phyloP scores from a whole-genome alignment of 2,797 vertebrate species.

The Miichthys miiuy region DNA sequence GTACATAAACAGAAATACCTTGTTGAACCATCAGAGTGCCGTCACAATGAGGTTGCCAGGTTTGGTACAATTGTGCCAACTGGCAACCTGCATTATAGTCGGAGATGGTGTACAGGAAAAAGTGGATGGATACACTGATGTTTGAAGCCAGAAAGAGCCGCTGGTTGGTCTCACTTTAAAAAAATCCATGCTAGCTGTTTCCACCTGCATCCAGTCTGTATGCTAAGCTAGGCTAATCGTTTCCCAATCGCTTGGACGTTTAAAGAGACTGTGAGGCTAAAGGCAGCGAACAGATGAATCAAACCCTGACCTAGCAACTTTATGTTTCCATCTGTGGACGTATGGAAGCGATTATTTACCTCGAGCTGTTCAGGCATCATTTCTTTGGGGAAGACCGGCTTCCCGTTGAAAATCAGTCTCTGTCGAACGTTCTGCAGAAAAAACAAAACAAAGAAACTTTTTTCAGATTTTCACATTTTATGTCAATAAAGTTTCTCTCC shows the following conservation, averaged over 20 bases:
- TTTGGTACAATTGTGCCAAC: no score
- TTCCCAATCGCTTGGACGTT: neutral
- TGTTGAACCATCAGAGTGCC: no score
- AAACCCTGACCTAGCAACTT: neutral
- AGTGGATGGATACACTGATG: no score
- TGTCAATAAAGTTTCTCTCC: neutral
- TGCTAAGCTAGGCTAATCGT: constrained; percentile 9
- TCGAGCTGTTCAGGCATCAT: neutral
- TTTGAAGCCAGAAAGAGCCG: no score
- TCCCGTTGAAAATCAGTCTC: neutral
- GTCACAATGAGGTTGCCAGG: no score
- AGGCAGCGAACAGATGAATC: neutral
- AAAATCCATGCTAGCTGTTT: neutral
- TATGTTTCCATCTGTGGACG: neutral
- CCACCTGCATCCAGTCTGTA: no score
- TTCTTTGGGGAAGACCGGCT: constrained; percentile 52
- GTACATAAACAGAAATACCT: no score
- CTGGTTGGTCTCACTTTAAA: no score
- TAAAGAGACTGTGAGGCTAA: neutral
- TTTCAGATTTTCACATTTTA: neutral
- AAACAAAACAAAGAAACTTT: neutral
- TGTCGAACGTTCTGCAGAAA: constrained; percentile 25
- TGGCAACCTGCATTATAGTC: no score
- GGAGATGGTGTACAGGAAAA: no score
- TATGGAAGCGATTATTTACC: constrained; percentile 49